phyloP scores from a whole-genome alignment of 2,113 vertebrate genomes.

The Atractosteus spatula region DNA sequence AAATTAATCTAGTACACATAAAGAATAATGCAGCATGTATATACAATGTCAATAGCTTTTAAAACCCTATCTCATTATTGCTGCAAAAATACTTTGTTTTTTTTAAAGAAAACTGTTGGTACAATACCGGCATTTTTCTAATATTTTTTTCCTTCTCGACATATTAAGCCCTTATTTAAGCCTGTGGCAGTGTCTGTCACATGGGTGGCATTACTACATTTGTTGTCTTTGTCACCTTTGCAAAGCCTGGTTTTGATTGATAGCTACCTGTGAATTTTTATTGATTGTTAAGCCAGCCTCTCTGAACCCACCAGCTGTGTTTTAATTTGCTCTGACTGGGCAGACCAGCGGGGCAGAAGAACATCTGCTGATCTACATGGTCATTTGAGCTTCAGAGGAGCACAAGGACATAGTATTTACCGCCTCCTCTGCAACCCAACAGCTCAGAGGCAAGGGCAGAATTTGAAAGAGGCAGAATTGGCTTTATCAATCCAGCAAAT shows the following conservation, averaged over 20 bases:
- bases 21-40: too few species aligned
- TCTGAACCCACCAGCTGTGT: background rate
- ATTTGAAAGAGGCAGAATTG: slow-evolving; percentile 38
- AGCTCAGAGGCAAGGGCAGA: background rate
- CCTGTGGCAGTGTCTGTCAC: background rate
- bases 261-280: background rate
- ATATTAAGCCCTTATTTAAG: too few species aligned
- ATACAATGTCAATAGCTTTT: too few species aligned
- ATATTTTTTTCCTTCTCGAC: too few species aligned
- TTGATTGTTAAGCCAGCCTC: background rate
- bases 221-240: background rate
- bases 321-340: background rate
- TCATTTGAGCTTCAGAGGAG: background rate
- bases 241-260: slow-evolving; percentile 6
- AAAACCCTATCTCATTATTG: too few species aligned
- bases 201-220: background rate
- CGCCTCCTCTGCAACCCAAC: background rate
- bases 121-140: too few species aligned
- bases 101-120: too few species aligned
- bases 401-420: background rate
- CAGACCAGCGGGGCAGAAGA: background rate
- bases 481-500: slow-evolving; percentile 28
- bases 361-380: background rate
- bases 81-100: too few species aligned
- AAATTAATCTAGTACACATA: too few species aligned